Evolutionary conservation across 2,888 invertebrate species (phyloP).

Genomic region (Celastrina argiolus): DNA sequence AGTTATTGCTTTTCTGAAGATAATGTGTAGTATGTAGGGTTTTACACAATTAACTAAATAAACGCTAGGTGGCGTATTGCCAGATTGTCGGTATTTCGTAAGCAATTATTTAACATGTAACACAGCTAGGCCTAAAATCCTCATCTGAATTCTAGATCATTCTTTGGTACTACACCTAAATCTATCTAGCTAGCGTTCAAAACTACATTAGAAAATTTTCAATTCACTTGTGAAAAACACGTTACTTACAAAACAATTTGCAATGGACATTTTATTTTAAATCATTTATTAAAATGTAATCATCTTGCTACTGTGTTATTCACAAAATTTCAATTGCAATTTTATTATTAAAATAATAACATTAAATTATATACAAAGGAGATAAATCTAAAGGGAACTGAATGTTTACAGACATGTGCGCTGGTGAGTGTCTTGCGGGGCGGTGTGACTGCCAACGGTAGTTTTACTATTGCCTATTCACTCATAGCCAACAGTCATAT

Average conservation of each 20-base stretch:
- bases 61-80: not conserved
- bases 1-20: not conserved
- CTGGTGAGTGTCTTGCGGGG: not conserved
- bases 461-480: not conserved
- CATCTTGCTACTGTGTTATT: not conserved
- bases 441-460: not conserved
- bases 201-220: not conserved
- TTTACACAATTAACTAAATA: not conserved
- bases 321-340: not conserved
- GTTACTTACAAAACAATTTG: not conserved
- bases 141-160: conserved; percentile 1
- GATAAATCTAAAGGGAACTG: not conserved
- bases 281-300: not conserved
- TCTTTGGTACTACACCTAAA: conserved; percentile 3
- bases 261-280: not conserved
- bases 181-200: not conserved
- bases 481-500: not conserved
- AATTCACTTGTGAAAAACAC: not conserved
- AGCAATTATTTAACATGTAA: not conserved
- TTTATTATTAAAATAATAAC: not conserved
- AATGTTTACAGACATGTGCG: not conserved
- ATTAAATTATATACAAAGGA: not conserved
- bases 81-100: not conserved
- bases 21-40: too few relatives aligned
- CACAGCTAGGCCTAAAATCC: not conserved